Conservation (phyloP, 2,888 invertebrate genomes). For the Rhingia campestris region DNA sequence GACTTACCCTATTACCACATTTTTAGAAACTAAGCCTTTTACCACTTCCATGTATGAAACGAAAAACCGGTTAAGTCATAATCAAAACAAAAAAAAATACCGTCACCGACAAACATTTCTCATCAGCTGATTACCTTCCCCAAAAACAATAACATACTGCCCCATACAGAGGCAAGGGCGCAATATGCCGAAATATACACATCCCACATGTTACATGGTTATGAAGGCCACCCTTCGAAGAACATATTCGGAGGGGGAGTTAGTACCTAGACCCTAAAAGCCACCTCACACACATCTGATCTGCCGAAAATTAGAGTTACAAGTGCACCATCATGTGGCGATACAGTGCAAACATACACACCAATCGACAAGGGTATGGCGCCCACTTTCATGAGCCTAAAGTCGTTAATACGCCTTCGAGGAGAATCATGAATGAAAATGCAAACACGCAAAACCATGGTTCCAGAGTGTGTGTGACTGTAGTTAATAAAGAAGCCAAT, state of each 20-base stretch:
- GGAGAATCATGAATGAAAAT: conserved; percentile 73
- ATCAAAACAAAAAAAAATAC: too few relatives aligned
- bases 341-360: conserved; percentile 37
- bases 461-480: conserved; percentile 29
- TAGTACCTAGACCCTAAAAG: conserved; percentile 44
- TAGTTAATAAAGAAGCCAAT: conserved; percentile 46
- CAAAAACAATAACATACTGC: too few relatives aligned
- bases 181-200: too few relatives aligned
- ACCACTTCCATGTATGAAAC: too few relatives aligned
- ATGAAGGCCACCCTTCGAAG: conserved; percentile 23
- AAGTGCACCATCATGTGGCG: conserved; percentile 34
- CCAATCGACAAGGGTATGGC: conserved; percentile 44
- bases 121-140: too few relatives aligned
- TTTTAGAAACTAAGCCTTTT: too few relatives aligned
- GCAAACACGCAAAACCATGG: conserved; percentile 68
- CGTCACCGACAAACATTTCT: too few relatives aligned
- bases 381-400: conserved; percentile 71
- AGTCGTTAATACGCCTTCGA: conserved; percentile 73
- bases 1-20: too few relatives aligned
- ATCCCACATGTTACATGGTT: conserved; percentile 44
- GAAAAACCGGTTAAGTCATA: too few relatives aligned
- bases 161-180: too few relatives aligned
- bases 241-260: neutral
- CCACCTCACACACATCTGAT: conserved; percentile 63
- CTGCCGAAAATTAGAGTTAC: conserved; percentile 34